Base-by-base conservation (phyloP, 1,140 invertebrate species). In the Hycleus phaleratus region DNA sequence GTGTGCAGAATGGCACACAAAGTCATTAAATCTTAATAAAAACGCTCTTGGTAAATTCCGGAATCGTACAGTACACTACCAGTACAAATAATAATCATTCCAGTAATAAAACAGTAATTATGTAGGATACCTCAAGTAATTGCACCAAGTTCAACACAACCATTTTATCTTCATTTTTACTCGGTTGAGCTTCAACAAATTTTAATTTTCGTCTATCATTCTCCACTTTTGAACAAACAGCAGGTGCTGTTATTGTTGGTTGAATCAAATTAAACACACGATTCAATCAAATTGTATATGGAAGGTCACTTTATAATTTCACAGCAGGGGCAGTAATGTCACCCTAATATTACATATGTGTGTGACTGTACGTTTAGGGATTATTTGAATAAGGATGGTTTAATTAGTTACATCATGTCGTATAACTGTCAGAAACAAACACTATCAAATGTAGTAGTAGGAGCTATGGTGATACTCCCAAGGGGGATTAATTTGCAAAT, bases 351-450 rank as follows among this genome's bases (percentile, higher is more conserved):
- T 32, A 32, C 7, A 32, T 32, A 32, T 4, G 32, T 18, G 18
- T 18, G 18, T 18, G 18, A 18, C 18, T 18, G 18, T 1, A 32
- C 32, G 32, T 32, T 32, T 32, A 32, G 32, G 51, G 51, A 45
- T 53, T 53, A 53, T 53, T 53, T 53, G 51, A 53, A 45, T 46
- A 53, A 53, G 51, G 51, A 45, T 32, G 51, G 42, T 53, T 46
- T 53, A 53, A 53, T 53, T 53, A 53, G 51, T 53, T 53, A 53
- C 51, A 53, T 53, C 51, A 53, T 53, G 51, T 53, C 51, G 51
- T 53, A 53, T 53, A 53, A 53, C 51, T 53, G 51, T 53, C 51
- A 53, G 51, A 53, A 46, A 53, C 51, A 53, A 53, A 53, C 51
- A 53, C 46, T 53, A 53, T 53, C 51, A 45, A 53, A 53, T 53